Conservation (phyloP, 2,888 invertebrate species). For the Hyalella azteca region DNA sequence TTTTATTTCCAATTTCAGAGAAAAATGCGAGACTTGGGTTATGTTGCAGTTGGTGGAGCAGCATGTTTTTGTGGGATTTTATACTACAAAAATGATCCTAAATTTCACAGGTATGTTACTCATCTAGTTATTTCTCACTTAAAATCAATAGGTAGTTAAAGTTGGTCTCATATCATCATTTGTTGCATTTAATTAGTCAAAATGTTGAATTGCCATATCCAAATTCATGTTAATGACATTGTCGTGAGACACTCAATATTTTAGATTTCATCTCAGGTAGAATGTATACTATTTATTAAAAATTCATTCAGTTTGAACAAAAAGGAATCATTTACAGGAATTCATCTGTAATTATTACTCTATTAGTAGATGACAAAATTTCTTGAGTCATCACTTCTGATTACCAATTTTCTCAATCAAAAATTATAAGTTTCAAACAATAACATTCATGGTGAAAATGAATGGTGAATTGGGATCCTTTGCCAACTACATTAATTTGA, state of each 20-base stretch:
- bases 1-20: constrained; percentile 44
- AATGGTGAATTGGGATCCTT: background rate
- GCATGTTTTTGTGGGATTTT: constrained; percentile 73
- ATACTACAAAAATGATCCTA: constrained; percentile 73
- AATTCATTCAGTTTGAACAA: no score
- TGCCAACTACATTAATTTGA: background rate
- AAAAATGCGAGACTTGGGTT: constrained; percentile 49
- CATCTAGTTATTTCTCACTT: constrained; percentile 77
- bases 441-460: no score
- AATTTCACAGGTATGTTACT: constrained; percentile 75
- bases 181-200: background rate
- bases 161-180: background rate
- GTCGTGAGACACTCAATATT: background rate
- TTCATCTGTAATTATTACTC: no score
- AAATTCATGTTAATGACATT: background rate
- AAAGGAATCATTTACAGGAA: no score
- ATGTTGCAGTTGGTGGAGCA: constrained; percentile 67
- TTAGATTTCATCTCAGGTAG: background rate
- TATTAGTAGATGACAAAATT: no score
- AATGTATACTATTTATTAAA: no score
- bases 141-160: constrained; percentile 31
- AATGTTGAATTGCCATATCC: background rate
- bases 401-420: no score
- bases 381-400: no score
- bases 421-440: no score